Evolutionary conservation across 1,140 invertebrate genomes (phyloP), one percentile per base, ranked within the genome.

Genomic region (Drosophila serrata): DNA sequence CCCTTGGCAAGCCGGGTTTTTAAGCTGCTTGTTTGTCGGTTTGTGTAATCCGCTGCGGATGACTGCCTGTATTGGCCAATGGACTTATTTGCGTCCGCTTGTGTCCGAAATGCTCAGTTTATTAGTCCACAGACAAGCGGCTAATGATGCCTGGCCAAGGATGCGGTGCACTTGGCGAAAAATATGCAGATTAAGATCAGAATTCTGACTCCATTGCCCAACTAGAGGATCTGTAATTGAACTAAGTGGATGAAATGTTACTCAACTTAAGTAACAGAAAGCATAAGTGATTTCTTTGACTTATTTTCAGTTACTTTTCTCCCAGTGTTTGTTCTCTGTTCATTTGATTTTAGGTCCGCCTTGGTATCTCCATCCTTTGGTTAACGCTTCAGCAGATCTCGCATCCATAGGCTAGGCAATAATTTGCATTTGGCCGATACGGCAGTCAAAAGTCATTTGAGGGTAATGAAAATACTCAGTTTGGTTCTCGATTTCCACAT

Each of bases 1-100:
- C 58, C 55, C n/a, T 33, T 24, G 56, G 19, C 12, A 37, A 24
- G 46, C 62, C 62, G 64, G 81, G 68, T 61, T 90, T 87, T 88
- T 88, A 88, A 88, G 84, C 84, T 80, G 81, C 84, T 88, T 90
- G 84, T 88, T 88, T 90, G 77, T 88, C 70, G 84, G 84, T 90
- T 90, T 90, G 79, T 80, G 64, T 88, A 88, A 88, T 88, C 85
- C 77, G 56, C 72, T 70, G 58, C 67, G 63, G 55, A 58, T 68
- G 75, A 82, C 81, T 82, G 68, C 49, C 60, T 64, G 62, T 67
- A 64, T 68, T 79, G 51, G 58, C 73, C 40, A 75, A 75, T 49
- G 31, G 53, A 45, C 45, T 58, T 75, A 40, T 40, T 49, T 48
- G 19, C 33, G 40, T 64, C 27, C 35, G 68, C 53, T 53, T 48